Evolutionary conservation across 2,113 vertebrate species (phyloP).

Genomic region (Morone chrysops): DNA sequence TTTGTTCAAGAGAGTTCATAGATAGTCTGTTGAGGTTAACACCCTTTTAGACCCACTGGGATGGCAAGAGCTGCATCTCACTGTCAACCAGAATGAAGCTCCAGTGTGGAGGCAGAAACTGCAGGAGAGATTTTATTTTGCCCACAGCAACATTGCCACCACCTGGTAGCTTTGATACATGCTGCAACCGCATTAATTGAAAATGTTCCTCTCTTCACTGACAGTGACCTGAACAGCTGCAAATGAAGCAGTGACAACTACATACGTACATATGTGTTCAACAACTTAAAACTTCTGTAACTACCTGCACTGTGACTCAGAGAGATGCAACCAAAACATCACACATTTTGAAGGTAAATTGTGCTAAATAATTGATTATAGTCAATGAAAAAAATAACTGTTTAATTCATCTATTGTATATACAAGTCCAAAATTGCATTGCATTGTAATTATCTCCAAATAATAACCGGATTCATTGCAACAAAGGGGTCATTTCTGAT

Average conservation of each 20-base stretch:
- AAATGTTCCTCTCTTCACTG: background rate
- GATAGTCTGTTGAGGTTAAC: constrained; percentile 20
- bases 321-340: background rate
- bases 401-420: background rate
- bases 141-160: constrained; percentile 83
- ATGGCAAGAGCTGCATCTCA: constrained; percentile 20
- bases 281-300: background rate
- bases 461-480: background rate
- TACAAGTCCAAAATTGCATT: background rate
- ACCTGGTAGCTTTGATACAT: constrained; percentile 68
- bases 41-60: background rate
- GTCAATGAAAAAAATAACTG: background rate
- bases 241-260: background rate
- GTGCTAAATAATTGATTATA: constrained; percentile 15
- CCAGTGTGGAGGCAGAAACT: constrained; percentile 6
- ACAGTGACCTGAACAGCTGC: background rate
- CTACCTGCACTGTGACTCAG: background rate
- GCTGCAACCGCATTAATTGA: constrained; percentile 12
- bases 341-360: constrained; percentile 1
- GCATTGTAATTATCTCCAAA: background rate
- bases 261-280: rapidly evolving
- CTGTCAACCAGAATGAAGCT: constrained; percentile 2
- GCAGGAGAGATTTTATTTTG: constrained; percentile 54
- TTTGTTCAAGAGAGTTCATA: background rate
- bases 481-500: constrained; percentile 17